Evolutionary conservation across 1,140 invertebrate species (phyloP).

Genomic region (Schlechtendalia chinensis): DNA sequence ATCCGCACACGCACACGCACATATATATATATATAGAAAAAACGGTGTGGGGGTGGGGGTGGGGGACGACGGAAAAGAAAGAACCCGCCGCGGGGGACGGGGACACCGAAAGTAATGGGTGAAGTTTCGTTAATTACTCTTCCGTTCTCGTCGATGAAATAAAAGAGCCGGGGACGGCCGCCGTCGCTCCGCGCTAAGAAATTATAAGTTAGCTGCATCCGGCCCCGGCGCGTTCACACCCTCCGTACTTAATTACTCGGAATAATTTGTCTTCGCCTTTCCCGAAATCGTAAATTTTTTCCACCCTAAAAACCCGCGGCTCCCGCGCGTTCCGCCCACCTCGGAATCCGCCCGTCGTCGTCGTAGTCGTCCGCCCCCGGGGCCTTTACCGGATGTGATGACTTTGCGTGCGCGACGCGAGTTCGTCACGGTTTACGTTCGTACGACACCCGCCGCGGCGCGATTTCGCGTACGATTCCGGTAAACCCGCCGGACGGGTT

Average conservation of each 20-base stretch:
- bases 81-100: neutral
- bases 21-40: no score
- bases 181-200: neutral
- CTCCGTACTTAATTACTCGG: slow-evolving; percentile 49
- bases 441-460: no score
- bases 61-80: neutral
- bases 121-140: slow-evolving; percentile 50
- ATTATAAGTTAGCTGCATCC: slow-evolving; percentile 48
- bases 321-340: neutral
- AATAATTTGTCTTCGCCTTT: slow-evolving; percentile 49
- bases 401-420: no score
- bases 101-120: slow-evolving; percentile 41
- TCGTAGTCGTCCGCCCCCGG: no score
- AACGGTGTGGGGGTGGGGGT: neutral
- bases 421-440: no score
- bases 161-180: slow-evolving; percentile 27
- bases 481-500: no score
- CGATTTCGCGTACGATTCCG: no score
- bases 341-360: neutral
- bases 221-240: slow-evolving; percentile 44
- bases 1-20: neutral
- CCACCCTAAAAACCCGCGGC: neutral
- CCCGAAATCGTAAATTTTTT: slow-evolving; percentile 47
- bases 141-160: slow-evolving; percentile 48
- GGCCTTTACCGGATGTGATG: no score